Base-by-base conservation (phyloP, 1,140 invertebrate species). In the Macrosteles quadrilineatus region DNA sequence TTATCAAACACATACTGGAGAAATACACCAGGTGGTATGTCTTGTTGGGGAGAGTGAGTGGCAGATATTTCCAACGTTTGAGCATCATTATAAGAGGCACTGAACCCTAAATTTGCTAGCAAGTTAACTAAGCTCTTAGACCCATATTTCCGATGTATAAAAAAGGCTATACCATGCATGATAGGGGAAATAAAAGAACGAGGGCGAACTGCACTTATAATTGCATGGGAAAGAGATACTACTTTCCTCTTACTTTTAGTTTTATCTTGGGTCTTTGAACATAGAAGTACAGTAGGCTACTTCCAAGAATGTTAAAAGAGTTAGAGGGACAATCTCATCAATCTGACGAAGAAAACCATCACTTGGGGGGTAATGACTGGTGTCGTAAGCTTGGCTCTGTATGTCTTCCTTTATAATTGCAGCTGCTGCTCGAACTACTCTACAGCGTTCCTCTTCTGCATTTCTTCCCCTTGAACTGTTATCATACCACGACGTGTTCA, bases 41-140 rank as follows among this genome's bases (percentile, higher is more conserved):
- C 9, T 43, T 43, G 40, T 43, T 43, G 40, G n/a, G 40, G 40
- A 43, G 9, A 11, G 40, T 43, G 40, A 43, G n/a, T 43, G 40
- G 40, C 40, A 43, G n/a, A n/a, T n/a, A n/a, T n/a, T 43, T n/a
- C n/a, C 40, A 43, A 43, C 40, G n/a, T 43, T 43, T 43, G 40
- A 43, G 40, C 40, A 43, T 43, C 40, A 43, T 43, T 43, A 43
- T 43, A 43, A 11, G 40, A 43, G 40, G 40, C 40, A 43, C 9
- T 43, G 40, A 43, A 43, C 9, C 40, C n/a, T n/a, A 43, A 43
- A 43, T 43, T 43, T 43, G n/a, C 40, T 43, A 43, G 40, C 9
- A 43, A 43, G 40, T 43, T 43, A 9, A 43, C 40, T n/a, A 43
- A 43, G 40, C 40, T 43, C 40, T 43, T 43, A 43, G 40, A 9